Conservation (phyloP, 1,140 invertebrate genomes). For the Gonioctena quinquepunctata region DNA sequence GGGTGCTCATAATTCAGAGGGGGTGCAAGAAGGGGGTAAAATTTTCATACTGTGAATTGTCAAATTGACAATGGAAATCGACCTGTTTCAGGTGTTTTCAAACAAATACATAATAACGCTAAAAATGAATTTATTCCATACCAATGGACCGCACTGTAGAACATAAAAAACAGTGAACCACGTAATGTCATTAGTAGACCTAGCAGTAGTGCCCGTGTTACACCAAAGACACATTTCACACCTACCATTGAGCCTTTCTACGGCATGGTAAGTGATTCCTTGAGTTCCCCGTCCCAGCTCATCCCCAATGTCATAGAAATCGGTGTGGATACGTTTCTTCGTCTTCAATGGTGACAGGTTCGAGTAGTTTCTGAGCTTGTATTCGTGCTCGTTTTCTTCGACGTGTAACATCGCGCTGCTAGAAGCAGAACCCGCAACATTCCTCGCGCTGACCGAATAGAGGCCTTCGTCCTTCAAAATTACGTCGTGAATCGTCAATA, state of each 20-base stretch:
- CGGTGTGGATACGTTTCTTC: slow-evolving; percentile 71
- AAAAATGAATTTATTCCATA: too few relatives aligned
- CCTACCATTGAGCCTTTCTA: slow-evolving; percentile 75
- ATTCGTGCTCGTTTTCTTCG: slow-evolving; percentile 83
- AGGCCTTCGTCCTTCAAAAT: slow-evolving; percentile 90
- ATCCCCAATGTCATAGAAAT: slow-evolving; percentile 91
- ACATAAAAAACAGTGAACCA: too few relatives aligned
- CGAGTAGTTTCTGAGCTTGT: slow-evolving; percentile 71
- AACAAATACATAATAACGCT: too few relatives aligned
- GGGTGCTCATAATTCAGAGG: too few relatives aligned
- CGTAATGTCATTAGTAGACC: too few relatives aligned
- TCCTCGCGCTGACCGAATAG: slow-evolving; percentile 90
- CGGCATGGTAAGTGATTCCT: slow-evolving; percentile 85
- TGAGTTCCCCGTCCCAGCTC: slow-evolving; percentile 91
- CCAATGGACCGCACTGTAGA: too few relatives aligned
- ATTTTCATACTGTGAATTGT: too few relatives aligned
- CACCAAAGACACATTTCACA: too few relatives aligned
- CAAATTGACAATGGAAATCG: too few relatives aligned
- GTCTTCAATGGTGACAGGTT: slow-evolving; percentile 69
- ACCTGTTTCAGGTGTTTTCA: too few relatives aligned
- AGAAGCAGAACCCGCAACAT: slow-evolving; percentile 89
- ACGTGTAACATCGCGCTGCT: slow-evolving; percentile 89
- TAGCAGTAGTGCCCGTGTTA: too few relatives aligned
- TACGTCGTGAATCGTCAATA: slow-evolving; percentile 81
- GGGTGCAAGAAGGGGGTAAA: too few relatives aligned